Percentiles rank a stretch among this genome's conserved stretches.
Conservation (phyloP, 2,113 vertebrate species). For the Corythaeola cristata region DNA sequence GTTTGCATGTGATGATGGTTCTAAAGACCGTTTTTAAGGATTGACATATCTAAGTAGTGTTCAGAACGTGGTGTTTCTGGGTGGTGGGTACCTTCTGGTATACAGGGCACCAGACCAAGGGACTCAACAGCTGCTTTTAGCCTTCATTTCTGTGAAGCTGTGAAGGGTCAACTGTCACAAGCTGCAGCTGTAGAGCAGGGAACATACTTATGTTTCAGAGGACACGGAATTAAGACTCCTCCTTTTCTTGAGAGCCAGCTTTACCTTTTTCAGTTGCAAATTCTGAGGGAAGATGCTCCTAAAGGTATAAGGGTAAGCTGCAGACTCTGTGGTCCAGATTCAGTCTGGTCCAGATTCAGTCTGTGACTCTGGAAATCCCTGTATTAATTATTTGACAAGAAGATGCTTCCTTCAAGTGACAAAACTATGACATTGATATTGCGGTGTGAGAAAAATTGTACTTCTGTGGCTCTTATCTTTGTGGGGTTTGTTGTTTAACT, state of each 20-base stretch:
- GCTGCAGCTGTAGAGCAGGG: background rate
- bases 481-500: background rate
- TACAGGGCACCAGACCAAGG: background rate
- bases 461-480: background rate
- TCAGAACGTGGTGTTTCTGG: background rate
- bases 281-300: too few species aligned
- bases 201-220: background rate
- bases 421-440: background rate
- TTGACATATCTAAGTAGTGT: fast-evolving
- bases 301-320: background rate
- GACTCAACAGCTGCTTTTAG: background rate
- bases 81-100: background rate
- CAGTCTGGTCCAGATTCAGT: too few species aligned
- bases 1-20: background rate
- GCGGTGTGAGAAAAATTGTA: background rate
- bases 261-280: background rate
- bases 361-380: background rate
- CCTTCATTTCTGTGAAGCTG: too few species aligned
- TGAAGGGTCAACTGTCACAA: background rate
- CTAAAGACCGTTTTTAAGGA: background rate
- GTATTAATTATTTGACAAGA: background rate
- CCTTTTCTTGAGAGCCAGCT: background rate
- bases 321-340: background rate
- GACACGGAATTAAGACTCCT: too few species aligned
- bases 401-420: background rate